Percentiles rank a stretch among this genome's conserved stretches.
Conservation (phyloP, 2,888 invertebrate genomes). For the Drosophila ezoana region DNA sequence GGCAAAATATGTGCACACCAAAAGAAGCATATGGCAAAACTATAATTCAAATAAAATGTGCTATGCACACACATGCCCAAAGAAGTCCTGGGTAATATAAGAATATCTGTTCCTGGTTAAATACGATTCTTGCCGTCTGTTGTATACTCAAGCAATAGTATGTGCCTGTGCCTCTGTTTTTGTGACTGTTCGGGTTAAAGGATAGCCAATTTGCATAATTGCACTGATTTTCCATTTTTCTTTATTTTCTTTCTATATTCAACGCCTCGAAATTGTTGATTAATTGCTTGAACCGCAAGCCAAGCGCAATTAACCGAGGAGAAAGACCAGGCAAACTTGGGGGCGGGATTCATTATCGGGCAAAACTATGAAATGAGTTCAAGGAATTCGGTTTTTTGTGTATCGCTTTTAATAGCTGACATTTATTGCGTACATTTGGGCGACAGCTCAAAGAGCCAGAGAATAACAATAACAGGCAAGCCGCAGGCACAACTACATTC, state of each 20-base stretch:
- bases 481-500: constrained; percentile 19
- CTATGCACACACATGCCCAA: too few relatives aligned
- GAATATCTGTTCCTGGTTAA: too few relatives aligned
- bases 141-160: too few relatives aligned
- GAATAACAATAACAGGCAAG: constrained; percentile 46
- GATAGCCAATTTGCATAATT: constrained; percentile 68
- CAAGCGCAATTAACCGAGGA: constrained; percentile 58
- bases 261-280: constrained; percentile 65
- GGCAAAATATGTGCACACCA: fast-evolving
- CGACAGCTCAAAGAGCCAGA: constrained; percentile 22
- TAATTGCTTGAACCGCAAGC: constrained; percentile 68
- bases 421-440: constrained; percentile 60
- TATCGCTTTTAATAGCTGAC: constrained; percentile 61
- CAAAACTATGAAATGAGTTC: constrained; percentile 52
- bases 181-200: too few relatives aligned
- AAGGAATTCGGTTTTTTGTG: constrained; percentile 30
- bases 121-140: too few relatives aligned
- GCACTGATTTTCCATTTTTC: constrained; percentile 64
- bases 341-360: constrained; percentile 40
- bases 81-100: too few relatives aligned
- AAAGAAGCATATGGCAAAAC: fast-evolving
- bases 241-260: constrained; percentile 12
- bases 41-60: background rate
- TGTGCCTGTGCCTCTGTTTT: too few relatives aligned
- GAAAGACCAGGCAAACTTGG: constrained; percentile 15